Percentiles rank a stretch among this genome's conserved stretches.
phyloP scores from a whole-genome alignment of 2,113 vertebrate genomes.

The Paracanthobrama guichenoti region DNA sequence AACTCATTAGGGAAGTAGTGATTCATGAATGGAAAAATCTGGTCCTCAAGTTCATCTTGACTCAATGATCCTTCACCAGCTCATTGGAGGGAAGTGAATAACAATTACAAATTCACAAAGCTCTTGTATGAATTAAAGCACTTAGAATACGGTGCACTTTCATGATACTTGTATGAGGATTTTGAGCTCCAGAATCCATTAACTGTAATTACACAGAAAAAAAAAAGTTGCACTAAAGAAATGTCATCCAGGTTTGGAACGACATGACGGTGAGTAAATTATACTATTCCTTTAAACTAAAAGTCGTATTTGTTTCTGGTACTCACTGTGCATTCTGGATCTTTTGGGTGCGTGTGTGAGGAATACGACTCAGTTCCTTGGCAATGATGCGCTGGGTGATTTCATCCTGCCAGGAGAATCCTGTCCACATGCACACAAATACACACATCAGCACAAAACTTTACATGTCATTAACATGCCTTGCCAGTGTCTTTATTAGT shows the following conservation, averaged over 20 bases:
- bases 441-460: constrained; percentile 12
- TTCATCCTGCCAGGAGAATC: constrained; percentile 93
- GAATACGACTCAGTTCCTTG: constrained; percentile 92
- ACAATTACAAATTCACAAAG: background rate
- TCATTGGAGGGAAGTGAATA: background rate
- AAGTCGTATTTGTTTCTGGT: background rate
- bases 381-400: constrained; percentile 94
- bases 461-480: no score
- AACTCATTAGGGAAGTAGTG: background rate
- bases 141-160: background rate
- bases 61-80: background rate
- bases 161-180: background rate
- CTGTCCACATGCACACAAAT: constrained; percentile 67
- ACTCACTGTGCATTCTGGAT: constrained; percentile 66
- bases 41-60: background rate
- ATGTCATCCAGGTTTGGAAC: background rate
- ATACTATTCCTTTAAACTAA: background rate
- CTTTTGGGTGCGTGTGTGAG: constrained; percentile 71
- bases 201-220: background rate
- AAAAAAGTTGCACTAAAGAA: background rate
- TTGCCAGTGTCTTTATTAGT: background rate
- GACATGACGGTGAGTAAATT: background rate
- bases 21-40: background rate
- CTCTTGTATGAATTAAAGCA: background rate
- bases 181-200: background rate